phyloP scores from a whole-genome alignment of 2,797 vertebrate genomes.

The Echiichthys vipera region DNA sequence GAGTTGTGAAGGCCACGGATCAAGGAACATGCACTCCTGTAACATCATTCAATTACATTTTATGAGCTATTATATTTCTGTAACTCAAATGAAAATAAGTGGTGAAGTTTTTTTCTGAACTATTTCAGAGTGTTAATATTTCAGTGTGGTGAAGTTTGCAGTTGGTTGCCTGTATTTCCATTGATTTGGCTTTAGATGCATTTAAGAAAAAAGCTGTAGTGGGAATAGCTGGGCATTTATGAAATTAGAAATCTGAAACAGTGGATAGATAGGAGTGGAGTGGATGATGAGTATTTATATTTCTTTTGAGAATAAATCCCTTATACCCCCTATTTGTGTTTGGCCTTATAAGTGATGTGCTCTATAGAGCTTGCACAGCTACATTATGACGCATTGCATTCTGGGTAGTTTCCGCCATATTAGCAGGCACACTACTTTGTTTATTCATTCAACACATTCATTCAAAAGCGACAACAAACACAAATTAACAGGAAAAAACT shows the following conservation, averaged over 20 bases:
- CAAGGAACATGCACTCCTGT: conserved; percentile 5
- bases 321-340: conserved; percentile 11
- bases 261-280: background rate
- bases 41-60: conserved; percentile 15
- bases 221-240: background rate
- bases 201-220: background rate
- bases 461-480: no score
- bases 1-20: conserved; percentile 4
- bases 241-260: background rate
- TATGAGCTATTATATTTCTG: background rate
- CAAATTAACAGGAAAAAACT: no score
- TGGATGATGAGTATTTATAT: conserved; percentile 21
- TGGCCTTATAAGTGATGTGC: background rate
- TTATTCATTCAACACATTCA: no score
- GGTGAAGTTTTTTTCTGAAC: background rate
- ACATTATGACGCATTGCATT: no score
- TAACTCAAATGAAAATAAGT: conserved; percentile 1
- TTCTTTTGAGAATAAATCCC: conserved; percentile 4
- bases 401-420: no score
- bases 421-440: no score
- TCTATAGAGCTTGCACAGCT: no score
- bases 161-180: background rate
- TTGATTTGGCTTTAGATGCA: conserved; percentile 4
- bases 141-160: background rate
- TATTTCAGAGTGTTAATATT: background rate